Percentiles rank a stretch among this genome's conserved stretches.
phyloP scores from a whole-genome alignment of 2,888 invertebrate genomes.

The Ectobius pallidus region DNA sequence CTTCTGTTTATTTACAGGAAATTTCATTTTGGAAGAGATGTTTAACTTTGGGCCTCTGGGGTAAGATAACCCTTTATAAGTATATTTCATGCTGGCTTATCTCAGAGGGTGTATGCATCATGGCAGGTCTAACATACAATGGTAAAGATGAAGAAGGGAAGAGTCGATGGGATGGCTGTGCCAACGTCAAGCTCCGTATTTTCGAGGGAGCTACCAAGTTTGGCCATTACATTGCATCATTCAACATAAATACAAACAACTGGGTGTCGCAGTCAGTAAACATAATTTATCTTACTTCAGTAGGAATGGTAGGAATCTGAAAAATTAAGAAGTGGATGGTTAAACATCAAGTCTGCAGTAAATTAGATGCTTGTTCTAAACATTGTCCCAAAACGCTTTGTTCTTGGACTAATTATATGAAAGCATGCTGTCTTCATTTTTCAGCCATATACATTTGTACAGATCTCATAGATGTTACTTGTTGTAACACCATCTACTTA shows the following conservation, averaged over 20 bases:
- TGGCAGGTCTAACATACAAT: conserved; percentile 83
- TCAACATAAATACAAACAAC: conserved; percentile 94
- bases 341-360: not conserved
- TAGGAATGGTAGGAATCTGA: conserved; percentile 22
- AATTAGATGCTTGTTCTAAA: too few relatives aligned
- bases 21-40: conserved; percentile 55
- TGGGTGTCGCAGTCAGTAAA: conserved; percentile 81
- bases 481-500: too few relatives aligned
- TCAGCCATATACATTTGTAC: too few relatives aligned
- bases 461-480: too few relatives aligned
- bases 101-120: conserved; percentile 65
- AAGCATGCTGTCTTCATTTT: too few relatives aligned
- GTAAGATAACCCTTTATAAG: conserved; percentile 83
- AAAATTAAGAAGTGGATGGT: not conserved
- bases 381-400: too few relatives aligned
- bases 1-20: conserved; percentile 48
- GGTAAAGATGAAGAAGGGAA: conserved; percentile 70
- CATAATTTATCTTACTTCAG: conserved; percentile 14
- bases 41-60: conserved; percentile 80
- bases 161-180: conserved; percentile 83
- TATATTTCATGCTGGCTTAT: conserved; percentile 95
- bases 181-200: conserved; percentile 81
- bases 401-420: too few relatives aligned
- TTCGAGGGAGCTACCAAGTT: conserved; percentile 86
- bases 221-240: conserved; percentile 86